Evolutionary conservation across 2,797 vertebrate genomes (phyloP).

Genomic region (Discoglossus pictus): DNA sequence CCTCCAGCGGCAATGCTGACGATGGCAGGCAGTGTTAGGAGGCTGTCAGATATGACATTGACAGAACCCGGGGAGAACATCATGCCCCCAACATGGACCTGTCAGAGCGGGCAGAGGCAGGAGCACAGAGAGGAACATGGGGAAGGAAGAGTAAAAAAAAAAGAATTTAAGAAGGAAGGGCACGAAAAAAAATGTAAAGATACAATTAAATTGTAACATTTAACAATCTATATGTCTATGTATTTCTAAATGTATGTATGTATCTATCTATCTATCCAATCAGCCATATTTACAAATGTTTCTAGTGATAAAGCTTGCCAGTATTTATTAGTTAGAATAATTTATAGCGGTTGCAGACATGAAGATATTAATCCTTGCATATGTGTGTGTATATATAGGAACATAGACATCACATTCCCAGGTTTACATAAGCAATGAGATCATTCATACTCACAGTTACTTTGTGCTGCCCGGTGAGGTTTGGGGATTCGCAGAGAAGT

Average conservation of each 20-base stretch:
- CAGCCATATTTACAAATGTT: no score
- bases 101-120: slow-evolving; percentile 31
- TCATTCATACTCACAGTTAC: slow-evolving; percentile 71
- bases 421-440: neutral
- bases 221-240: no score
- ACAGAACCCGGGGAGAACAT: slow-evolving; percentile 89
- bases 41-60: slow-evolving; percentile 91
- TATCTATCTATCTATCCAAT: no score
- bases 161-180: neutral
- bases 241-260: no score
- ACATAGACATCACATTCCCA: no score
- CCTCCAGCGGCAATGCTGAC: slow-evolving; percentile 94
- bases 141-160: neutral
- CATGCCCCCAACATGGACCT: slow-evolving; percentile 95
- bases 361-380: no score
- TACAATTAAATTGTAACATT: no score
- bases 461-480: slow-evolving; percentile 94
- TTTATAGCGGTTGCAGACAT: no score
- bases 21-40: slow-evolving; percentile 93
- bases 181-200: neutral
- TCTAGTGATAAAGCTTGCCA: no score
- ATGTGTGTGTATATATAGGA: no score
- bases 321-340: no score
- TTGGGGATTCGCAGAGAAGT: slow-evolving; percentile 93
- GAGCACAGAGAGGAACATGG: neutral